phyloP scores from a whole-genome alignment of 2,797 vertebrate species.

The Pagetopsis macropterus region DNA sequence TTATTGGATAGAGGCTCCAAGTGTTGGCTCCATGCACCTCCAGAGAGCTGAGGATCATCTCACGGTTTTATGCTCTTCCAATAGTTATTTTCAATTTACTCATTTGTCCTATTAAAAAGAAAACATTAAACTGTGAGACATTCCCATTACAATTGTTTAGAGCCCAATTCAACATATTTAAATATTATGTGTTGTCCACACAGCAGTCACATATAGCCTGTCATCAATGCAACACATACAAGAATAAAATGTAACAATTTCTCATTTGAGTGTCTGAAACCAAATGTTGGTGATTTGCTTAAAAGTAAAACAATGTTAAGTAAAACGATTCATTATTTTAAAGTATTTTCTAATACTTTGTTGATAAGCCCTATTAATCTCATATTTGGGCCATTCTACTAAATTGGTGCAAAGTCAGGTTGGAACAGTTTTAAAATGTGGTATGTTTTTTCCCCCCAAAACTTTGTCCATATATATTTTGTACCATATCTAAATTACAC shows the following conservation, averaged over 20 bases:
- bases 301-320: neutral
- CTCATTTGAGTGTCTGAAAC: neutral
- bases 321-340: neutral
- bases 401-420: too few relatives aligned
- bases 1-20: conserved; percentile 6
- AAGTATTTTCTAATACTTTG: too few relatives aligned
- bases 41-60: neutral
- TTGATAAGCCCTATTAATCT: too few relatives aligned
- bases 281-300: neutral
- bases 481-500: too few relatives aligned
- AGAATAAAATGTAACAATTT: neutral
- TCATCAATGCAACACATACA: too few relatives aligned
- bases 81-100: neutral
- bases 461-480: too few relatives aligned
- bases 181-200: neutral
- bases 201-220: too few relatives aligned
- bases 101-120: neutral
- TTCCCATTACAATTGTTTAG: neutral
- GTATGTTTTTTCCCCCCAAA: too few relatives aligned
- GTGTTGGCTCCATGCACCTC: neutral
- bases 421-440: too few relatives aligned
- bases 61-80: neutral
- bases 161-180: neutral
- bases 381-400: too few relatives aligned
- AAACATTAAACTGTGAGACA: neutral